Base-by-base conservation (phyloP, 2,888 invertebrate genomes). In the Drosophila quinaria region DNA sequence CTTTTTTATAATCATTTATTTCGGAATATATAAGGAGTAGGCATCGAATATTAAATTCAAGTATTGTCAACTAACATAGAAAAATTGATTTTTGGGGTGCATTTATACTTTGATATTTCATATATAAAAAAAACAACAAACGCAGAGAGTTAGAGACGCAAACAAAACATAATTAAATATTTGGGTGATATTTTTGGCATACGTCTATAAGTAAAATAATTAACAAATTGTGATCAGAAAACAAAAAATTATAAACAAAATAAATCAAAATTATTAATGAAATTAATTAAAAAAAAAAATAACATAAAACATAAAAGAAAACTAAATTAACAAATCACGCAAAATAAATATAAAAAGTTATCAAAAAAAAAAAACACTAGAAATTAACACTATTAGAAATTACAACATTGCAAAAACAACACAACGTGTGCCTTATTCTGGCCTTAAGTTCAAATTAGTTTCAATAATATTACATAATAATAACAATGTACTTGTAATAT, bases 391-490 rank as follows among this genome's bases (percentile, higher is more conserved):
- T 8, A 65, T 61, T 58, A 41, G 50, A 31, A 41, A 35, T n/a
- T 47, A 29, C 33, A 49, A 61, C 44, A 56, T 61, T 15, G 54
- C 13, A 59, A 59, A 59, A 59, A 15, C 37, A 33, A 15, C 37
- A 33, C 19, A 74, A 87, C 87, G 78, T 81, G 90, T 90, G 90
- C 90, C 90, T 90, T 90, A 91, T 77, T 80, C 82, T 80, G 91
- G 91, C 91, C 91, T 90, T 91, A 81, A 80, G 81, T 85, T 90
- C 79, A 87, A 87, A 85, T 70, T 68, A 79, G 74, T 84, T 87
- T 77, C 66, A 74, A 84, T 75, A 78, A 76, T 51, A 63, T 25
- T 63, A 56, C 15, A 56, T 22, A 49, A 51, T 22, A 49, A 51
- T n/a, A 37, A 37, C 9, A 37, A 51, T 22, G 22, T 35, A 33